These are phyloP conservation scores for Sipha maydis DNA, from an alignment of 2,888 invertebrate species.

Conservation along the genomic window DNA sequence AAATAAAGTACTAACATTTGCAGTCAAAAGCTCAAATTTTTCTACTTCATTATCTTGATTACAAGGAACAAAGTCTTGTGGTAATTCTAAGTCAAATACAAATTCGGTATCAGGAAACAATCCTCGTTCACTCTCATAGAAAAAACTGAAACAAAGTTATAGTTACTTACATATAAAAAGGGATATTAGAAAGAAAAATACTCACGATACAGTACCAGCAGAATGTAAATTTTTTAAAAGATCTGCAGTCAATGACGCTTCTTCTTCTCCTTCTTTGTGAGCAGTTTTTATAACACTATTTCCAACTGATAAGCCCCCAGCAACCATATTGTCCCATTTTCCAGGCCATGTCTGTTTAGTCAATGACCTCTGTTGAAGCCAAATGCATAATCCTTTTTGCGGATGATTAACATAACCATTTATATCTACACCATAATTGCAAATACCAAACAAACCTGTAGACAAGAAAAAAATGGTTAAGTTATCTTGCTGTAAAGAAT, in stretches of 20 bases:
- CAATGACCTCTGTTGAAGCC: conserved; percentile 90
- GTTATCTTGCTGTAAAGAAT: not conserved
- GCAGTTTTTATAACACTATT: conserved; percentile 89
- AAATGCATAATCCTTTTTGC: conserved; percentile 85
- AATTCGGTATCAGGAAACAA: conserved; percentile 95
- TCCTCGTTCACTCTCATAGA: conserved; percentile 92
- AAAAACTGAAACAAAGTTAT: conserved; percentile 74
- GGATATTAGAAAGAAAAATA: conserved; percentile 62
- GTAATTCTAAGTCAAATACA: conserved; percentile 91
- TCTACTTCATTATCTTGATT: conserved; percentile 96
- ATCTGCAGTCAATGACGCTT: conserved; percentile 87
- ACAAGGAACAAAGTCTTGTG: conserved; percentile 87
- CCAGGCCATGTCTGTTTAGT: conserved; percentile 96
- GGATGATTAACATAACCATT: conserved; percentile 91
- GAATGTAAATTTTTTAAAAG: conserved; percentile 80
- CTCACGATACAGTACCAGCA: conserved; percentile 84
- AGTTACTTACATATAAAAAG: not conserved
- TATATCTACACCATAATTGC: conserved; percentile 94
- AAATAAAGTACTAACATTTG: conserved; percentile 72
- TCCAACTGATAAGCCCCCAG: conserved; percentile 90
- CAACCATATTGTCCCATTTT: conserved; percentile 95
- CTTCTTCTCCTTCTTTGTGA: conserved; percentile 92
- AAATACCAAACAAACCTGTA: conserved; percentile 85
- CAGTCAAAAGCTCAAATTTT: conserved; percentile 86
- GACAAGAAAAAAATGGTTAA: conserved; percentile 6